Conservation (phyloP, 2,797 vertebrate species). For the Allobates femoralis region DNA sequence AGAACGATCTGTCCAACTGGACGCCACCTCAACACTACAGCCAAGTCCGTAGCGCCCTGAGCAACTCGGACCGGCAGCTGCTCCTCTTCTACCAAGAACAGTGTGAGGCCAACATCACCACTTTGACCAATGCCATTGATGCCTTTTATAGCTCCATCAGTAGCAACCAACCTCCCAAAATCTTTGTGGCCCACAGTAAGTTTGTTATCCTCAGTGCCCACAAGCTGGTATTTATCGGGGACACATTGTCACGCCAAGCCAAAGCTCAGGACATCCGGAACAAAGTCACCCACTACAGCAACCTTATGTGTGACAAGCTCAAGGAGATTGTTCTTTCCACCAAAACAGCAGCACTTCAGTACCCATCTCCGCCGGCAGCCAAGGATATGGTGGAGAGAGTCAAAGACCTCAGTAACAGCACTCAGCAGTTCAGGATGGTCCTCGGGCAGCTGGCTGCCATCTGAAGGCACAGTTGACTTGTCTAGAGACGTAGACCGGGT, state of each 20-base stretch:
- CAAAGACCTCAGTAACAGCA: slow-evolving; percentile 88
- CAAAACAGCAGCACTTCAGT: slow-evolving; percentile 91
- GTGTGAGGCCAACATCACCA: slow-evolving; percentile 91
- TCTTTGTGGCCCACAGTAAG: slow-evolving; percentile 96
- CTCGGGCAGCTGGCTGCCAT: slow-evolving; percentile 89
- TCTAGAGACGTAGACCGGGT: not conserved
- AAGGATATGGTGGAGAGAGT: slow-evolving; percentile 94
- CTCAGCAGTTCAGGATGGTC: slow-evolving; percentile 91
- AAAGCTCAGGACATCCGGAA: slow-evolving; percentile 88
- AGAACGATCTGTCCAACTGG: slow-evolving; percentile 93
- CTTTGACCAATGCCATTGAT: slow-evolving; percentile 90
- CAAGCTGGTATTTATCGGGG: slow-evolving; percentile 97
- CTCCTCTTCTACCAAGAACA: slow-evolving; percentile 98
- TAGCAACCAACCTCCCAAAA: slow-evolving; percentile 94
- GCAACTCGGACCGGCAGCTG: slow-evolving; percentile 88
- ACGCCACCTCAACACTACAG: slow-evolving; percentile 81
- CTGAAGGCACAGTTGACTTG: slow-evolving; percentile 69
- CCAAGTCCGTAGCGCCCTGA: slow-evolving; percentile 75
- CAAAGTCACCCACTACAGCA: slow-evolving; percentile 92
- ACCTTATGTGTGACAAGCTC: slow-evolving; percentile 92
- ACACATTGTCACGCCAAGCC: slow-evolving; percentile 93
- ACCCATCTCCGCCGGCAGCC: slow-evolving; percentile 84
- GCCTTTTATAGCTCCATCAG: slow-evolving; percentile 90
- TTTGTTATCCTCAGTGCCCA: slow-evolving; percentile 96
- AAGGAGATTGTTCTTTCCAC: slow-evolving; percentile 94